Percentiles rank a stretch among this genome's conserved stretches.
Conservation (phyloP, 2,797 vertebrate genomes). For the Ctenopoma kingsleyae region DNA sequence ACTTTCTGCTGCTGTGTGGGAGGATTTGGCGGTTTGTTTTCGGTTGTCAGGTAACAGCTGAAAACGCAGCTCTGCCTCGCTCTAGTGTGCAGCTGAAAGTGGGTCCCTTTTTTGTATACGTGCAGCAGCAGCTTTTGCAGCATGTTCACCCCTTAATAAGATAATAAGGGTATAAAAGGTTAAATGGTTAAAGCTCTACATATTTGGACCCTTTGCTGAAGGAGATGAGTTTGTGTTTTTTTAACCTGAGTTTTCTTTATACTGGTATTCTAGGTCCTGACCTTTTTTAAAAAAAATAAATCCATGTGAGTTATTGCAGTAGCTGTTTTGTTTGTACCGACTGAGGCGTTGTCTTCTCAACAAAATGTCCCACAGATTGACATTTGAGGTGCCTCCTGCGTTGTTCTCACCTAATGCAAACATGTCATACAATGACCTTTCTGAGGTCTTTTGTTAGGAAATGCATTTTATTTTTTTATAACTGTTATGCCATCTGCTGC, state of each 20-base stretch:
- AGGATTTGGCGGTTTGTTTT: conserved; percentile 26
- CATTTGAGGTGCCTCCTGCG: conserved; percentile 28
- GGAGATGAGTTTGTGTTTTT: not conserved
- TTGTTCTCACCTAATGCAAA: conserved; percentile 3
- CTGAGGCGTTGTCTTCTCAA: conserved; percentile 18
- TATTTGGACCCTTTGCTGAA: not conserved
- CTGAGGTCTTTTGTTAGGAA: conserved; percentile 1
- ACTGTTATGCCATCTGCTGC: not conserved
- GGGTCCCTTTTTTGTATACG: not conserved
- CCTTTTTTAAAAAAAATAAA: conserved; percentile 17
- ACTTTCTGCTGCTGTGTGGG: conserved; percentile 25
- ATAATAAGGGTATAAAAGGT: no score
- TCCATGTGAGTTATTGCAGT: conserved; percentile 8
- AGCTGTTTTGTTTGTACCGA: conserved; percentile 2
- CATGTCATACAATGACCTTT: conserved; percentile 44
- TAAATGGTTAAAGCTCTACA: not conserved
- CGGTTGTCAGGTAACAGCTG: conserved; percentile 18
- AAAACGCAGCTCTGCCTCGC: not conserved
- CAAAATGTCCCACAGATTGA: conserved; percentile 12
- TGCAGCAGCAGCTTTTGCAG: not conserved
- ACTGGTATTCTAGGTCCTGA: conserved; percentile 6
- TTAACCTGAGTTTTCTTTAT: not conserved
- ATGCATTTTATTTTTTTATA: not conserved
- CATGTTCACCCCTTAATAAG: not conserved
- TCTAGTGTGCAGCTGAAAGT: conserved; percentile 15